Evolutionary conservation across 1,140 invertebrate genomes (phyloP), one percentile per base, ranked within the genome.

Genomic region (Olivierus martensii): DNA sequence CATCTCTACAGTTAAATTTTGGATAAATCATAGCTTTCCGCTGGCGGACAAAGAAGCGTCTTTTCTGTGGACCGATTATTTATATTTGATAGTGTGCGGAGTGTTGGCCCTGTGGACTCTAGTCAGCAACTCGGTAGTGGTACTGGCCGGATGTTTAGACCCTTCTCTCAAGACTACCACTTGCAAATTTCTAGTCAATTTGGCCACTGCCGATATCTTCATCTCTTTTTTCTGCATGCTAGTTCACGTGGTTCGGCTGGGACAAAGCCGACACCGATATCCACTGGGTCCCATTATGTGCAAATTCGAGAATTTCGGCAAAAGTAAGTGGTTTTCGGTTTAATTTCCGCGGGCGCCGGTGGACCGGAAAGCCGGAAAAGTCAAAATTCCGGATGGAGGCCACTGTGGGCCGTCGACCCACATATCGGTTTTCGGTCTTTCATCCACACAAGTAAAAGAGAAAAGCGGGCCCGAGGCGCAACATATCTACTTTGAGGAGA

Each of bases 111-210:
- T 71, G 2, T 47, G 69, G 17, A 68, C 70, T 4, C 34, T 70
- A 5, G 60, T 69, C 2, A 73, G 74, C 3, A 75, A 75, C 57
- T 56, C 69, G 17, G 65, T 70, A 17, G 73, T 75, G 18, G 70
- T 75, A 28, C 65, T 73, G 61, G 72, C 74, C 9, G 71, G 74
- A 9, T 60, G 69, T 37, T 66, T 67, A 11, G 73, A 75, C 59
- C 67, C 69, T 46, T 58, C 64, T 15, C 59, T 69, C 55, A 39
- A 69, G 34, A 61, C 64, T 7, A 67, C 70, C 21, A 68, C 67
- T 35, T 71, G 69, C 45, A 63, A 62, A 36, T 71, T 71, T 60
- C 59, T 71, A 22, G 64, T 69, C 41, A 69, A 71, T 49, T 52
- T 67, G 39, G 69, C 69, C 0, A 61, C 66, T 2, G 70, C 69